These are phyloP conservation scores for Craniophora ligustri DNA, from an alignment of 2,888 invertebrate species.

Conservation along the genomic window DNA sequence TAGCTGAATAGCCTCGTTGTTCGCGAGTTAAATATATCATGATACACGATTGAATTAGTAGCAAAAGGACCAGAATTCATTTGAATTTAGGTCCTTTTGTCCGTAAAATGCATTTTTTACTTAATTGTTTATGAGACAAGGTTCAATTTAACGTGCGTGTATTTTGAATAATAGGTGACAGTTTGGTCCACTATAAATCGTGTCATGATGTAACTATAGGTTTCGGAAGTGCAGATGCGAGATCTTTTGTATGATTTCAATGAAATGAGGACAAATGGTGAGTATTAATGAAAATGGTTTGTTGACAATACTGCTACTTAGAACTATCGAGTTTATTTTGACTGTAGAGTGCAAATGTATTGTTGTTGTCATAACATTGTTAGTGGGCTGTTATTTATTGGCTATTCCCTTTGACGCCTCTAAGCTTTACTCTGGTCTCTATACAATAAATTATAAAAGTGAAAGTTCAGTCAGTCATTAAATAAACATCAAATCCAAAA, in stretches of 20 bases:
- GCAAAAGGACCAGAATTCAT: conserved; percentile 17
- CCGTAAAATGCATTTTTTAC: background rate
- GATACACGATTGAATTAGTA: conserved; percentile 10
- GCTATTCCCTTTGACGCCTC: background rate
- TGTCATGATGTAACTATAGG: conserved; percentile 55
- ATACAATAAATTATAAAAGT: too few relatives aligned
- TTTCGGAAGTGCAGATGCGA: conserved; percentile 67
- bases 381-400: conserved; percentile 16
- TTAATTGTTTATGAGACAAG: background rate
- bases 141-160: conserved; percentile 9
- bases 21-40: conserved; percentile 40
- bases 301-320: conserved; percentile 40
- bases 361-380: conserved; percentile 14
- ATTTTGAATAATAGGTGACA: background rate
- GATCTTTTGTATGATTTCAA: conserved; percentile 56
- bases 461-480: too few relatives aligned
- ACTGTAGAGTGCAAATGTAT: conserved; percentile 34
- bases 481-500: too few relatives aligned
- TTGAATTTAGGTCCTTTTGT: conserved; percentile 3
- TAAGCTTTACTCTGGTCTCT: too few relatives aligned
- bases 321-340: conserved; percentile 46
- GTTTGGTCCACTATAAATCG: conserved; percentile 46
- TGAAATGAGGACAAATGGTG: conserved; percentile 55
- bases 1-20: conserved; percentile 46
- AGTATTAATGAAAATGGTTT: conserved; percentile 43